These are phyloP conservation scores for Aurelia sp. DNA, from an alignment of 30 jellyfish, hydroid and myxozoan species.

Conservation along the genomic window DNA sequence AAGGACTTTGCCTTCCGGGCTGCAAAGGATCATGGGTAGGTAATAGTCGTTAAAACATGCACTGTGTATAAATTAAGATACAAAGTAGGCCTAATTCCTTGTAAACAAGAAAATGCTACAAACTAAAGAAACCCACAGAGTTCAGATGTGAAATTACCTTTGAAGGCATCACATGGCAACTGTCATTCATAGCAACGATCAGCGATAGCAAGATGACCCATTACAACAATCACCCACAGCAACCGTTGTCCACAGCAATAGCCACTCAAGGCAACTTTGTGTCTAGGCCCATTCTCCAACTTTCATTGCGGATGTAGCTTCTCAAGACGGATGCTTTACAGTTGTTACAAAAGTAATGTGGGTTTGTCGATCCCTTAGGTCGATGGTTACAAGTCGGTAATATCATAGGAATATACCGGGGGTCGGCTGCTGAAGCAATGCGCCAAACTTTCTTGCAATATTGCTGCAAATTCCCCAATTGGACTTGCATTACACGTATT, in stretches of 20 bases:
- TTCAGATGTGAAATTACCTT: too few species aligned
- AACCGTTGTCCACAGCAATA: not conserved
- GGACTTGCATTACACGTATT: conserved; percentile 69
- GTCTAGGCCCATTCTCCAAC: conserved; percentile 88
- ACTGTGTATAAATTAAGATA: too few species aligned
- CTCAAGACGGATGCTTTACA: conserved; percentile 84
- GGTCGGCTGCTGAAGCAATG: conserved; percentile 83
- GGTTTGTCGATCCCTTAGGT: conserved; percentile 81
- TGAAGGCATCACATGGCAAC: too few species aligned
- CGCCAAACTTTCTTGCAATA: conserved; percentile 75
- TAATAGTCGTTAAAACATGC: too few species aligned
- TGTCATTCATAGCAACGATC: not conserved
- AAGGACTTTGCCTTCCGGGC: too few species aligned
- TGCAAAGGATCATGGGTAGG: too few species aligned
- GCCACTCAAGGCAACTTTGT: conserved; percentile 7
- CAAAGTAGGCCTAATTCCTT: too few species aligned
- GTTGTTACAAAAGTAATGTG: conserved; percentile 77
- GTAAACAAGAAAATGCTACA: too few species aligned
- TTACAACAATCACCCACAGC: not conserved
- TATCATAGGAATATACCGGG: conserved; percentile 80
- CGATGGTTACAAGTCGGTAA: conserved; percentile 84
- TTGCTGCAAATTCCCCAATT: conserved; percentile 67
- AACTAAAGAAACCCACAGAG: too few species aligned
- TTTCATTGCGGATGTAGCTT: conserved; percentile 69
- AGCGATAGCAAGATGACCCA: too few species aligned